Evolutionary conservation across 2,113 vertebrate genomes (phyloP).

Genomic region (Odocoileus virginianus): DNA sequence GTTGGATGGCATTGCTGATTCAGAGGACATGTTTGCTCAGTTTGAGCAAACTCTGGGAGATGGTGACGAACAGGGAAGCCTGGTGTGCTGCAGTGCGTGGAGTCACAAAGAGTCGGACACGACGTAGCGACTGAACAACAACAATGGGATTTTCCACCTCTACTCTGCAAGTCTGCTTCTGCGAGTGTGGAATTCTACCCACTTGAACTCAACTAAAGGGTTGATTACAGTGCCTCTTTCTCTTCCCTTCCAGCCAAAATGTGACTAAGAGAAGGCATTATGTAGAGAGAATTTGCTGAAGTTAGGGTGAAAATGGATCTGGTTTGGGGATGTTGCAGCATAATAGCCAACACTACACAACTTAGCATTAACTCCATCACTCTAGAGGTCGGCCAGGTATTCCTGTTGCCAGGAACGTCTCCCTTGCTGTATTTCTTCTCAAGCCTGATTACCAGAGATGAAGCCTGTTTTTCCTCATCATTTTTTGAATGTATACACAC

Average conservation of each 20-base stretch:
- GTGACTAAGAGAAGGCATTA: neutral
- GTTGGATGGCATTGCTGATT: neutral
- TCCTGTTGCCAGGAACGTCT: neutral
- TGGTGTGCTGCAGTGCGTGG: neutral
- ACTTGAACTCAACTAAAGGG: neutral
- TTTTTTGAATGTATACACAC: neutral
- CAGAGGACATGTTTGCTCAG: neutral
- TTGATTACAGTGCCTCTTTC: neutral
- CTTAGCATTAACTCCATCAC: rapidly evolving
- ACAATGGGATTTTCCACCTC: neutral
- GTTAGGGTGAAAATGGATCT: too few relatives aligned
- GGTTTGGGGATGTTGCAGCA: too few relatives aligned
- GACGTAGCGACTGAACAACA: neutral
- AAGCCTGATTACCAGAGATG: neutral
- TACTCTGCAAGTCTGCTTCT: neutral
- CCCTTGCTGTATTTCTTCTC: neutral
- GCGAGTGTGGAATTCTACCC: neutral
- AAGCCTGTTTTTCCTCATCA: neutral
- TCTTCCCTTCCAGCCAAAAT: neutral
- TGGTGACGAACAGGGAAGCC: neutral
- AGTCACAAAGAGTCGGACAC: neutral
- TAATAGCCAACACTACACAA: too few relatives aligned
- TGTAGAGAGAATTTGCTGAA: neutral
- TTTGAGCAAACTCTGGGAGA: neutral
- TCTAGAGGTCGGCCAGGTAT: too few relatives aligned